Conservation (phyloP, 37 sponge, comb jelly and placozoan species). For the Chondrosia reniformis region DNA sequence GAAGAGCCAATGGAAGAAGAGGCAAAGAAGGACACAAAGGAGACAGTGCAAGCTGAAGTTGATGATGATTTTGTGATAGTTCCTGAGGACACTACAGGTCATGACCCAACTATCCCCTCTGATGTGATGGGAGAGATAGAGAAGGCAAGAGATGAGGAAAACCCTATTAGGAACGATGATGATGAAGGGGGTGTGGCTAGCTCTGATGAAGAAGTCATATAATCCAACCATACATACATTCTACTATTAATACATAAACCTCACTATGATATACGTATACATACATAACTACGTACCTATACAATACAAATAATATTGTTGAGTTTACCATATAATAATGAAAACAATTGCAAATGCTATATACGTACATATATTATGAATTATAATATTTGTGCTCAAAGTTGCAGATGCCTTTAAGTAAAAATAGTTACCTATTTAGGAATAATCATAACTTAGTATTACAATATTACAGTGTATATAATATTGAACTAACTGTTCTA, state of each 20-base stretch:
- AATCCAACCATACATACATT: not conserved
- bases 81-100: not conserved
- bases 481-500: too few relatives aligned
- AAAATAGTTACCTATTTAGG: too few relatives aligned
- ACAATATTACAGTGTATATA: too few relatives aligned
- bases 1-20: not conserved
- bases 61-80: slow-evolving; percentile 16
- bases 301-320: too few relatives aligned
- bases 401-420: too few relatives aligned
- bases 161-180: slow-evolving; percentile 1
- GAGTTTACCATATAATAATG: too few relatives aligned
- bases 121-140: slow-evolving; percentile 17
- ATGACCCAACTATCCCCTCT: slow-evolving; percentile 13
- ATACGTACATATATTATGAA: too few relatives aligned
- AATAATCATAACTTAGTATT: too few relatives aligned
- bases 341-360: too few relatives aligned
- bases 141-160: not conserved
- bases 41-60: not conserved
- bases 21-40: not conserved
- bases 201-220: slow-evolving; percentile 25
- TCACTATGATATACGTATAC: too few relatives aligned
- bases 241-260: not conserved
- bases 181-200: slow-evolving; percentile 20
- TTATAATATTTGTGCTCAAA: too few relatives aligned
- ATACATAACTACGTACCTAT: too few relatives aligned